Conservation (phyloP, 2,888 invertebrate genomes). For the Drosophila neotestacea region DNA sequence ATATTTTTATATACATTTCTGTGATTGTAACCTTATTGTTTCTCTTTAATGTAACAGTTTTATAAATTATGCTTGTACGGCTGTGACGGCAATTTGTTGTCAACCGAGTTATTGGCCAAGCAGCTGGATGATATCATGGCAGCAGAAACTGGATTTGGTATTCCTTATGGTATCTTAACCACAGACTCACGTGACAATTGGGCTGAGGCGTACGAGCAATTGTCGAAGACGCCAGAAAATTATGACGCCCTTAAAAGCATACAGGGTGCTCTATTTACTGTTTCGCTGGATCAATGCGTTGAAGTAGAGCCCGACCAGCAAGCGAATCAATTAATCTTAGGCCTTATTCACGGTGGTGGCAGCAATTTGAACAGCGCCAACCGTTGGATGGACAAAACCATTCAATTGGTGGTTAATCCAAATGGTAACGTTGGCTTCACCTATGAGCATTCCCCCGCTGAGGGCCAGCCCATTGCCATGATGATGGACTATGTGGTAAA, state of each 20-base stretch:
- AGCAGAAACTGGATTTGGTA: conserved; percentile 85
- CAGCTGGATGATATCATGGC: conserved; percentile 86
- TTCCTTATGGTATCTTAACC: conserved; percentile 91
- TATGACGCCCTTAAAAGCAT: conserved; percentile 88
- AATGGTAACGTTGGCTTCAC: conserved; percentile 94
- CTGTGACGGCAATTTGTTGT: conserved; percentile 87
- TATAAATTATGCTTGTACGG: conserved; percentile 88
- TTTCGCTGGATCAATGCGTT: conserved; percentile 91
- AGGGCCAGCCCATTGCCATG: conserved; percentile 95
- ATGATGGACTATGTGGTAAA: conserved; percentile 92
- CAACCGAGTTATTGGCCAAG: conserved; percentile 88
- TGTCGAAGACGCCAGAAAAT: conserved; percentile 87
- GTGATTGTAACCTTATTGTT: neutral
- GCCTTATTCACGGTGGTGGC: conserved; percentile 94
- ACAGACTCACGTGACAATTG: conserved; percentile 93
- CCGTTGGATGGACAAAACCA: conserved; percentile 98
- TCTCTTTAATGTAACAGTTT: conserved; percentile 86
- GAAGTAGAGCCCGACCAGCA: conserved; percentile 74
- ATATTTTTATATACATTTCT: neutral
- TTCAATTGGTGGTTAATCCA: conserved; percentile 92
- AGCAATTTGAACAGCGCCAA: conserved; percentile 91
- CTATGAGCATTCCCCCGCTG: conserved; percentile 97
- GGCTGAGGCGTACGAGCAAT: conserved; percentile 89
- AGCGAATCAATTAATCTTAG: conserved; percentile 87
- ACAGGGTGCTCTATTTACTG: conserved; percentile 91